Conservation (phyloP, 1,140 invertebrate genomes). For the Brachionus angularis region DNA sequence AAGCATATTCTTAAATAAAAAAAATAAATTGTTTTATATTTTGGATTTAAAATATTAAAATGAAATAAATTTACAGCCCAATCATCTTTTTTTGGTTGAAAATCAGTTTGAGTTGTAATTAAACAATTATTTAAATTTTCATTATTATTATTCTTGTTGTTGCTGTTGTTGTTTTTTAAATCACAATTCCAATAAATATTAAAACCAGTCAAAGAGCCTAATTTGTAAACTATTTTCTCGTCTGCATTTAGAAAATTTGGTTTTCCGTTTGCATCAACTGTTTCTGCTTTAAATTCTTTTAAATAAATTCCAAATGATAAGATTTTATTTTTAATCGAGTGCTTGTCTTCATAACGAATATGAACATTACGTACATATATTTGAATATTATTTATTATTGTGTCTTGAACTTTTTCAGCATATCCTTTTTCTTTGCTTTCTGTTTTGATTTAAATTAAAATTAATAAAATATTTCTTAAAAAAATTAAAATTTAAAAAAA, state of each 20-base stretch:
- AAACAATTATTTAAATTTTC: neutral
- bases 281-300: conserved; percentile 43
- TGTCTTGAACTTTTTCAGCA: conserved; percentile 36
- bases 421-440: conserved; percentile 36
- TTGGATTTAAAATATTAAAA: no score
- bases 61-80: no score
- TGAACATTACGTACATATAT: conserved; percentile 32
- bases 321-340: conserved; percentile 8
- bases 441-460: no score
- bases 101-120: neutral
- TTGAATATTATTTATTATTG: conserved; percentile 44
- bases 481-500: no score
- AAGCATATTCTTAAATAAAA: neutral
- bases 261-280: conserved; percentile 24
- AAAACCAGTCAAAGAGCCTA: conserved; percentile 32
- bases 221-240: conserved; percentile 35
- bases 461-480: no score
- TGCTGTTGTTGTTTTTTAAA: no score
- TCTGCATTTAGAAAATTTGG: conserved; percentile 39
- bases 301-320: conserved; percentile 26
- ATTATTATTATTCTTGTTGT: no score
- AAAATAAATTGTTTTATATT: neutral
- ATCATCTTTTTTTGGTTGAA: neutral
- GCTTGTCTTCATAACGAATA: conserved; percentile 41
- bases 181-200: conserved; percentile 43